phyloP scores from a whole-genome alignment of 2,797 vertebrate genomes.

The Myotis vivesi region DNA sequence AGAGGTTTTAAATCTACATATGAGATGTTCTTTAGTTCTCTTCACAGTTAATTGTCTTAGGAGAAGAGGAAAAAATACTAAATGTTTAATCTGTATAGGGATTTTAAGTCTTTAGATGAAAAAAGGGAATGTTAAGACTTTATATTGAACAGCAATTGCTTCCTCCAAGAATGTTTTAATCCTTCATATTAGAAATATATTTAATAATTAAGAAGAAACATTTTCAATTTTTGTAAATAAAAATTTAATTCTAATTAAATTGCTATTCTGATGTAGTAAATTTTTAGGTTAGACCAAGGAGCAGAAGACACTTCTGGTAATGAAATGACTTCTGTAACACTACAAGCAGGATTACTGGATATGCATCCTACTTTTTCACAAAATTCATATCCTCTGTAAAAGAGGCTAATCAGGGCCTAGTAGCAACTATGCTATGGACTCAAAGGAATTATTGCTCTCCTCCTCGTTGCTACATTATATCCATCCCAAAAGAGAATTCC shows the following conservation, averaged over 20 bases:
- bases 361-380: neutral
- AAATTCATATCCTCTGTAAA: neutral
- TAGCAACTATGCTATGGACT: neutral
- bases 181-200: neutral
- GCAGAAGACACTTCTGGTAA: neutral
- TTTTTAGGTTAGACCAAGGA: neutral
- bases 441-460: neutral
- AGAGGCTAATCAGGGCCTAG: neutral
- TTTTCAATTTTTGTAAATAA: neutral
- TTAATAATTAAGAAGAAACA: neutral
- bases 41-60: conserved; percentile 13
- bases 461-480: neutral
- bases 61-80: neutral
- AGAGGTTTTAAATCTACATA: conserved; percentile 5
- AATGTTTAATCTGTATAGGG: neutral
- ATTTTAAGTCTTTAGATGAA: neutral
- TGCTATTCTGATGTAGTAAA: neutral
- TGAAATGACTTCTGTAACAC: neutral
- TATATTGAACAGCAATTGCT: neutral
- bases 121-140: neutral
- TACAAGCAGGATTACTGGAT: neutral
- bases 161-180: neutral
- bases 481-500: neutral
- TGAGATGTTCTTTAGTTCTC: neutral
- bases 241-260: neutral